Evolutionary conservation across 2,888 invertebrate species (phyloP), one percentile per base, ranked within the genome.

Genomic region (Drosophila buzzatii): DNA sequence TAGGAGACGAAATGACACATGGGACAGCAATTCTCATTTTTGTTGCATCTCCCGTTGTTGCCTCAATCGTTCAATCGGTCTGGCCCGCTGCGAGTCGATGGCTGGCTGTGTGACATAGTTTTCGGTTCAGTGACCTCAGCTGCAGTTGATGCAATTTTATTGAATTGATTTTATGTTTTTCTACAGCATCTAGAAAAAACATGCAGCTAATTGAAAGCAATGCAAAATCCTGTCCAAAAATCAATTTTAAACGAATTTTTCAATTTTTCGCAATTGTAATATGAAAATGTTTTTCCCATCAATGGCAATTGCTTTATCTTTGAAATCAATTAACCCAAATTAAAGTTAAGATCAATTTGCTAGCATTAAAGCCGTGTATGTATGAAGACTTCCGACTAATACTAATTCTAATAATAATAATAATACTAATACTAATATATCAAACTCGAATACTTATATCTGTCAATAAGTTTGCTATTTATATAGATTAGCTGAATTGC

Each of bases 1-100:
- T 77, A 67, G 61, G 44, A 70, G 74, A 47, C 61, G 16, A 73
- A 77, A 79, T 73, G 73, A 73, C 73, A 76, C 57, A 55, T 64
- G 52, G 53, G 53, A 77, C 78, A 58, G 73, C 59, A 64, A 68
- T 69, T 73, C 53, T 65, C 73, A 77, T 76, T 70, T 62, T 60
- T 64, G 57, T 39, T 33, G 52, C 39, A 16, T 8, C 44, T 35
- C 18, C 55, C 18, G 9, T 16, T 27, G 9, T 16, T 27, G 57
- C 12, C 37, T 18, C 23, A 56, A 31, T 18, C n/a, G 16, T n/a
- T 12, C 45, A 47, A 23, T 49, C 39, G 31, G 14, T 42, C 41
- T 31, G 23, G 20, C 27, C n/a, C 16, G 14, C 42, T 27, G n/a
- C 7, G 56, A 42, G 56, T 18, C 42, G 14, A 27, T 27, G 23